Percentiles rank a stretch among this genome's conserved stretches.
phyloP scores from a whole-genome alignment of 2,113 vertebrate species.

The Piaya cayana region DNA sequence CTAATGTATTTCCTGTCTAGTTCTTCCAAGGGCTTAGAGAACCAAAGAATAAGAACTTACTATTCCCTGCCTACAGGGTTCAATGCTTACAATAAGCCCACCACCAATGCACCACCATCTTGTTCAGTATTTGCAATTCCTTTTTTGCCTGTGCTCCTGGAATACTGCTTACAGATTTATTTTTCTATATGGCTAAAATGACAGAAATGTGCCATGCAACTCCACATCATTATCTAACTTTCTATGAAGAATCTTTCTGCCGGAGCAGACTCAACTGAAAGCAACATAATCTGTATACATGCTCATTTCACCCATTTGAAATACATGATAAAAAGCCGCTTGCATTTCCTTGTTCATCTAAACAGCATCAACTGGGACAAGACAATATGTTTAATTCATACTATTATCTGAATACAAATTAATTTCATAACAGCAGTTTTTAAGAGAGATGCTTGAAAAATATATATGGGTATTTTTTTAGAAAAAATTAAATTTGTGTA shows the following conservation, averaged over 20 bases:
- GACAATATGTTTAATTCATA: not conserved
- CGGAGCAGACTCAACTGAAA: not conserved
- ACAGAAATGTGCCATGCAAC: not conserved
- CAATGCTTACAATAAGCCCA: not conserved
- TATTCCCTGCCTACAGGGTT: not conserved
- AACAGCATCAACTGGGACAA: not conserved
- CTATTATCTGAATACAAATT: not conserved
- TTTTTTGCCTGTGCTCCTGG: not conserved
- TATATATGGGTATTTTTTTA: not conserved
- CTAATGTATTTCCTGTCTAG: not conserved
- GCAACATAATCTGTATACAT: not conserved
- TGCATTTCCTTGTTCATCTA: not conserved
- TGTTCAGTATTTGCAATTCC: not conserved
- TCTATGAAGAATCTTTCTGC: not conserved
- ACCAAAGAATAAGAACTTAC: not conserved
- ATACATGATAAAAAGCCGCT: not conserved
- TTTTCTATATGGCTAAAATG: not conserved
- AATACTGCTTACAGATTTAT: not conserved
- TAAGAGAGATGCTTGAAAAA: not conserved
- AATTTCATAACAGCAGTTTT: not conserved
- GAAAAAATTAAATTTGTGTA: not conserved
- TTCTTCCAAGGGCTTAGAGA: not conserved
- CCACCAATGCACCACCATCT: not conserved
- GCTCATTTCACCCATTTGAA: not conserved
- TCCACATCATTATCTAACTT: not conserved